These are phyloP conservation scores for Trematomus bernacchii DNA, from an alignment of 2,797 vertebrate genomes.

Conservation along the genomic window DNA sequence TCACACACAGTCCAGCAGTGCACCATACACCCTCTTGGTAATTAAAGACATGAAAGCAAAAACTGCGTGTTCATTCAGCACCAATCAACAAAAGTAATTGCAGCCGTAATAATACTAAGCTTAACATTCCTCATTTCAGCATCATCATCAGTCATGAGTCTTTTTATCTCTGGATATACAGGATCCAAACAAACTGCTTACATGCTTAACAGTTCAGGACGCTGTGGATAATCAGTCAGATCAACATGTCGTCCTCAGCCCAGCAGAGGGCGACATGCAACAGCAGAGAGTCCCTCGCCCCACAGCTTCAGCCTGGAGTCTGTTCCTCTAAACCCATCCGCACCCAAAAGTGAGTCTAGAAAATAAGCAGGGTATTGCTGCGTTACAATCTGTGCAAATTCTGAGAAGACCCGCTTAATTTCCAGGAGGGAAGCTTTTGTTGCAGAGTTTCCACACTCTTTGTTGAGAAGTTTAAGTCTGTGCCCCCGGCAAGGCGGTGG, in stretches of 20 bases:
- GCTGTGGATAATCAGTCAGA: slow-evolving; percentile 17
- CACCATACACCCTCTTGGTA: slow-evolving; percentile 64
- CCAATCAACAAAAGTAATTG: slow-evolving; percentile 68
- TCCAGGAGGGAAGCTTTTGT: slow-evolving; percentile 48
- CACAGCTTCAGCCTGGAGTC: slow-evolving; percentile 40
- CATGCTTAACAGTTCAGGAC: slow-evolving; percentile 62
- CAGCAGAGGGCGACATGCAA: slow-evolving; percentile 77
- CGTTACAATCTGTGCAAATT: slow-evolving; percentile 80
- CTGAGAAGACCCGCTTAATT: slow-evolving; percentile 53
- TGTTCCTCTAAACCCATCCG: slow-evolving; percentile 26
- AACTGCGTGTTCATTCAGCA: slow-evolving; percentile 71
- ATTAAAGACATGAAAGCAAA: slow-evolving; percentile 71
- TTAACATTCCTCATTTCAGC: slow-evolving; percentile 76
- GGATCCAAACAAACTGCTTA: slow-evolving; percentile 41
- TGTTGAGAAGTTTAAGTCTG: slow-evolving; percentile 82
- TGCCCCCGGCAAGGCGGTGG: slow-evolving; percentile 85
- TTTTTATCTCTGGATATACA: slow-evolving; percentile 64
- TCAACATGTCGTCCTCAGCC: slow-evolving; percentile 59
- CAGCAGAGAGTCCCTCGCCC: slow-evolving; percentile 26
- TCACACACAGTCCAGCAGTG: slow-evolving; percentile 40
- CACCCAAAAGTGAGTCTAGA: slow-evolving; percentile 51
- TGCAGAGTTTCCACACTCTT: slow-evolving; percentile 46
- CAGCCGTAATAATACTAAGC: slow-evolving; percentile 78
- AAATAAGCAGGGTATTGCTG: slow-evolving; percentile 72
- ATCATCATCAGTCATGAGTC: slow-evolving; percentile 57